These are phyloP conservation scores for Tenthredo amoena DNA, from an alignment of 2,888 invertebrate species.

Conservation along the genomic window DNA sequence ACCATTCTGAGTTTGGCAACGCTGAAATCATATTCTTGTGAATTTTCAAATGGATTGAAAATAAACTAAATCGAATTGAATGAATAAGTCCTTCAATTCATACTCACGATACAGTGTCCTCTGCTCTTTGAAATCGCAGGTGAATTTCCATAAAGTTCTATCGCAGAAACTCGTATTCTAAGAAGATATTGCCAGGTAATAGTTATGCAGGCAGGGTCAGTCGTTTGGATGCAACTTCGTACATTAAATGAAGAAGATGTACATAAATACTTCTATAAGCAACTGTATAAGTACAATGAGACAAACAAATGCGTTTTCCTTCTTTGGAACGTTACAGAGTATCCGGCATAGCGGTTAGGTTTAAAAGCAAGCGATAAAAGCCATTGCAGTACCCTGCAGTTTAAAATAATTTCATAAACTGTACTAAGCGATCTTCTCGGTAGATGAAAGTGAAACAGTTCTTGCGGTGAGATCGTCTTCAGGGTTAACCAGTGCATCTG, in stretches of 20 bases:
- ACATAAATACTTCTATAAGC: neutral
- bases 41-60: neutral
- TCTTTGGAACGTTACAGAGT: neutral
- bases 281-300: neutral
- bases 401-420: neutral
- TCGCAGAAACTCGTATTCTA: neutral
- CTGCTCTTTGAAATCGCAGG: neutral
- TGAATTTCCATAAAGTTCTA: neutral
- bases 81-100: neutral
- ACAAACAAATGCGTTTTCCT: constrained; percentile 1
- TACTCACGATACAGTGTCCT: neutral
- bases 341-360: neutral
- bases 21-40: neutral
- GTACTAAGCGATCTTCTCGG: neutral
- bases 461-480: constrained; percentile 24
- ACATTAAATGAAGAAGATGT: neutral
- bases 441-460: constrained; percentile 36
- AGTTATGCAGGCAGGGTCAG: neutral
- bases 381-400: neutral
- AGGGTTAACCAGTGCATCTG: constrained; percentile 31
- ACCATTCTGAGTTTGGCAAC: neutral
- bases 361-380: neutral
- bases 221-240: neutral
- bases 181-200: neutral
- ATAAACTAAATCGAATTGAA: neutral